Base-by-base conservation (phyloP, 2,888 invertebrate genomes). In the Leptinotarsa peninsularis region DNA sequence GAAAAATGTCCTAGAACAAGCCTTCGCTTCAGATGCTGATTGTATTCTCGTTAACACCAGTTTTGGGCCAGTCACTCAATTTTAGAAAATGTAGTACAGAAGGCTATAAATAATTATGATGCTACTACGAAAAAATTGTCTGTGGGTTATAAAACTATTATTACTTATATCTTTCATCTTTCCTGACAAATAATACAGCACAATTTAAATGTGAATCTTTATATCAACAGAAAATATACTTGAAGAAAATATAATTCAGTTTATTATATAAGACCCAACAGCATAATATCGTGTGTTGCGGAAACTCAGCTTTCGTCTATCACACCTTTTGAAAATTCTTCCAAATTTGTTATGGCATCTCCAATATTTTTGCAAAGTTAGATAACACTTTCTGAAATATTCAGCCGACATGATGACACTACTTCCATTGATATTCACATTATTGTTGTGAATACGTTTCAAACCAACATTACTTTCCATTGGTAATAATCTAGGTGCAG, bases 401-500 rank as follows among this genome's bases (percentile, higher is more conserved):
- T 71, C 49, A 13, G 52, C 5, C 17, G 49, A 49, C 23, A 76
- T n/a, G 49, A 66, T 66, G n/a, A 72, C 27, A 52, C 4, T 33
- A 17, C 27, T 14, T 33, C 33, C 63, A 33, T 5, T 33, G 14
- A 27, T 63, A 63, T 33, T 33, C 63, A 33, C 33, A 17, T 17
- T 14, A 14, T 60, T 60, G 13, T 60, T 63, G 63, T 15, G 33
- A 63, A 33, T 33, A 17, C 14, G 33, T 7, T 23, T 17, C 15
- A 17, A 15, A 17, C 27, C 27, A 63, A n/a, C 15, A 33, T 63
- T 63, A 7, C 33, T 27, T 4, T 67, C 50, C 23, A 33, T 23
- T 60, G 74, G 27, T 58, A 86, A 10, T 43, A 43, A 75, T 71
- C 86, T 80, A 21, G 86, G 86, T 10, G 86, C 86, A 75, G 80